Evolutionary conservation across 2,888 invertebrate genomes (phyloP).

Genomic region (Abscondita cerata): DNA sequence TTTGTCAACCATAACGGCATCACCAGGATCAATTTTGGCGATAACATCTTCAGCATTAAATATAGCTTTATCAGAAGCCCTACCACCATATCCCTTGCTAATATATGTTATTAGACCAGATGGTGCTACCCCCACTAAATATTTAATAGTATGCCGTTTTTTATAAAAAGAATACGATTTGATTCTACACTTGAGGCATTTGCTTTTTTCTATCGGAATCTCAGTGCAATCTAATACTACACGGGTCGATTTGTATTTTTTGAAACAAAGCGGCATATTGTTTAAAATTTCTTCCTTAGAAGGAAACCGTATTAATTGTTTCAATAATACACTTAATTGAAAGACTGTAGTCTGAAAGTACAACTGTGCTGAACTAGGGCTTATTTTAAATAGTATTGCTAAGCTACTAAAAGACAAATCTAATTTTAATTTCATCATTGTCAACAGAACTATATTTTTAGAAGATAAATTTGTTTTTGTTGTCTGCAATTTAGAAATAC

Average conservation of each 20-base stretch:
- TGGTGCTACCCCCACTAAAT: neutral
- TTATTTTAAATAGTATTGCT: too few relatives aligned
- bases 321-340: too few relatives aligned
- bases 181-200: neutral
- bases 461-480: too few relatives aligned
- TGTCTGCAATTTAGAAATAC: too few relatives aligned
- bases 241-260: neutral
- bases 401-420: too few relatives aligned
- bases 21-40: neutral
- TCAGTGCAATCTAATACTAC: neutral
- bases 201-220: neutral
- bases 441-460: too few relatives aligned
- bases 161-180: neutral
- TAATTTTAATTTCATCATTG: too few relatives aligned
- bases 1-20: conserved; percentile 3
- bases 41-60: too few relatives aligned
- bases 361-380: too few relatives aligned
- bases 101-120: neutral
- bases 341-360: too few relatives aligned
- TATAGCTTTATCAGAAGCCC: neutral
- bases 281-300: neutral
- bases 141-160: neutral
- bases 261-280: neutral
- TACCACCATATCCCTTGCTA: neutral
- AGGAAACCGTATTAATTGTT: too few relatives aligned